Evolutionary conservation across 2,113 vertebrate genomes (phyloP).

Genomic region (Microtus richardsoni): DNA sequence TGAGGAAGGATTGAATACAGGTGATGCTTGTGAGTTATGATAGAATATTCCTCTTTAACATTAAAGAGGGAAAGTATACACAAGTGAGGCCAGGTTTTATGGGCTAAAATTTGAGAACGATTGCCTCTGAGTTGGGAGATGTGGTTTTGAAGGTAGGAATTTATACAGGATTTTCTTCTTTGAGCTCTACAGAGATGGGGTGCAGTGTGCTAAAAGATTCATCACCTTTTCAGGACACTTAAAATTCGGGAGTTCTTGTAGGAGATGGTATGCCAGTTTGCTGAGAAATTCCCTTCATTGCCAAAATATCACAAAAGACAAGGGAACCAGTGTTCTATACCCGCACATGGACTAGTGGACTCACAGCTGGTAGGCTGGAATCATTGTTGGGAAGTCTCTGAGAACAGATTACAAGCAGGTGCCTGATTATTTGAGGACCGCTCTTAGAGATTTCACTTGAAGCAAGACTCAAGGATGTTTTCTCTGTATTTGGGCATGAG

Average conservation of each 20-base stretch:
- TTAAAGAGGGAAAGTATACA: not conserved
- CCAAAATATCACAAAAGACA: not conserved
- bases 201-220: not conserved
- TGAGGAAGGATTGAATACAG: too few species aligned
- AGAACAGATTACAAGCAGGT: not conserved
- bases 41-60: not conserved
- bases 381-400: not conserved
- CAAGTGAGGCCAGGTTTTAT: too few species aligned
- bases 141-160: not conserved
- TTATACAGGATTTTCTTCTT: not conserved
- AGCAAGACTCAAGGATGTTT: not conserved
- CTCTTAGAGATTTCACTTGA: not conserved
- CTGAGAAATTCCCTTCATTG: not conserved
- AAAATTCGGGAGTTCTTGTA: not conserved
- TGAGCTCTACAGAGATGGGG: too few species aligned
- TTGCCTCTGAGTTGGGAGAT: not conserved
- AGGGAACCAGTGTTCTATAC: rapidly evolving
- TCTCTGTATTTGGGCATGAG: not conserved
- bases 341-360: too few species aligned
- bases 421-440: not conserved
- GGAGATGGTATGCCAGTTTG: not conserved
- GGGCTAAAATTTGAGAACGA: not conserved
- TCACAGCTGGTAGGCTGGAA: not conserved
- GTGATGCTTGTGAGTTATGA: too few species aligned
- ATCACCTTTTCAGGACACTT: too few species aligned